Evolutionary conservation across 2,888 invertebrate species (phyloP), one percentile per base, ranked within the genome.

Genomic region (Eupelmus urozonus): DNA sequence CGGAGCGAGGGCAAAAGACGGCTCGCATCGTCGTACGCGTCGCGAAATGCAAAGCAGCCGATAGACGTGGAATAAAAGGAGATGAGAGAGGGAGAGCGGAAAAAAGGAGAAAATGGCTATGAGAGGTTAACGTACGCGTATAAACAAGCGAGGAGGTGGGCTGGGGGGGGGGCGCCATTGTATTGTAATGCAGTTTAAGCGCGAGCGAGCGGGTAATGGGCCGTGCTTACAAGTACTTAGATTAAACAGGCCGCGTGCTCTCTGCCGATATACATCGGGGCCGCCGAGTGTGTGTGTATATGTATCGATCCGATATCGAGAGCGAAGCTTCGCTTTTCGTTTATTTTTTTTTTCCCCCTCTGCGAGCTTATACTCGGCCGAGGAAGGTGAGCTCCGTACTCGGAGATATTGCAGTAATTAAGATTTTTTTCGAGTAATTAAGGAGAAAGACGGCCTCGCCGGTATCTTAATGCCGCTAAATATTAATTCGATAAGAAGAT

Each of bases 151-250:
- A 18, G 69, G 11, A 11, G 34, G 9, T 45, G 29, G 18, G 34
- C 11, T 18, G 57, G 78, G 60, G 78, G 76, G 76, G 66, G 78
- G 80, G 79, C 80, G 78, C 86, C 83, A 87, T 87, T 87, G 87
- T 87, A 87, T 87, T 87, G 85, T 86, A 87, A 87, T 86, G 86
- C 83, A 80, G 84, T 85, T 85, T 83, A 83, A 86, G 70, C 70
- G 65, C 49, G 29, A 27, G 76, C 82, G 82, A 78, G 78, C 81
- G 78, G 82, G 85, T 87, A 87, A 87, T 87, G 83, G 85, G 84
- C 82, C 82, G 83, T 85, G 84, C 85, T 87, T 86, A 85, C 87
- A 85, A 84, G 86, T 84, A 85, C 84, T 85, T 86, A 83, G 82
- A 85, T 82, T 83, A 83, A 84, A 85, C 84, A 83, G 85, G 83